Conservation (phyloP, 2,113 vertebrate genomes). For the Anguilla rostrata region DNA sequence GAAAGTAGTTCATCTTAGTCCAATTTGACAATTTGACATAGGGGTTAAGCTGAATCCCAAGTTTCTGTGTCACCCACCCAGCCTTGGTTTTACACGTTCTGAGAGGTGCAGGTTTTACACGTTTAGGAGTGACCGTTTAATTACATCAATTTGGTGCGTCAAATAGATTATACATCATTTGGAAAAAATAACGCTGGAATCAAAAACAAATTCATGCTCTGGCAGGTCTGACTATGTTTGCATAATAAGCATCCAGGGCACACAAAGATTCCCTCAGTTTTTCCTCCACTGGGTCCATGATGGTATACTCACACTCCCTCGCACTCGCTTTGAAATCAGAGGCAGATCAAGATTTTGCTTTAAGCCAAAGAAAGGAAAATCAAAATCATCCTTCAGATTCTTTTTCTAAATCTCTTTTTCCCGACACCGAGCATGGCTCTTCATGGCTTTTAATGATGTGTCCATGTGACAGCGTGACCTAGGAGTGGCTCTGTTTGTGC, state of each 20-base stretch:
- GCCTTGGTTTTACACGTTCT: not conserved
- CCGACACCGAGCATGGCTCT: slow-evolving; percentile 17
- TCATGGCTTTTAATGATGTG: not conserved
- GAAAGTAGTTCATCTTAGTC: not conserved
- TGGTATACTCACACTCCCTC: slow-evolving; percentile 57
- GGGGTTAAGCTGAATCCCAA: not conserved
- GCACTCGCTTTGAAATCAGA: slow-evolving; percentile 62
- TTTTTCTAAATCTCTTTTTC: slow-evolving; percentile 46
- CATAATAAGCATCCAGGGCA: slow-evolving; percentile 58
- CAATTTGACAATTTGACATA: not conserved
- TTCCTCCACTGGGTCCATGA: slow-evolving; percentile 45
- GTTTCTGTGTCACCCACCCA: not conserved
- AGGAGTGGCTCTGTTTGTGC: no score
- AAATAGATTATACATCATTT: slow-evolving; percentile 39
- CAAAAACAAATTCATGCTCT: slow-evolving; percentile 61
- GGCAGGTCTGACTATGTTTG: slow-evolving; percentile 56
- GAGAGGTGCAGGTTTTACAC: not conserved
- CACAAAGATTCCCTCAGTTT: slow-evolving; percentile 52
- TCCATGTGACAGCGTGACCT: not conserved
- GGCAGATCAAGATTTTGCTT: not conserved
- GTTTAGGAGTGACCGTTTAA: slow-evolving; percentile 15
- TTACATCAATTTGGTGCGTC: slow-evolving; percentile 52
- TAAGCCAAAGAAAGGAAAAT: slow-evolving; percentile 30
- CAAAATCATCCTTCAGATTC: slow-evolving; percentile 20
- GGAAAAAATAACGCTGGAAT: slow-evolving; percentile 51